phyloP scores from a whole-genome alignment of 2,113 vertebrate genomes.

The Cheirogaleus medius region DNA sequence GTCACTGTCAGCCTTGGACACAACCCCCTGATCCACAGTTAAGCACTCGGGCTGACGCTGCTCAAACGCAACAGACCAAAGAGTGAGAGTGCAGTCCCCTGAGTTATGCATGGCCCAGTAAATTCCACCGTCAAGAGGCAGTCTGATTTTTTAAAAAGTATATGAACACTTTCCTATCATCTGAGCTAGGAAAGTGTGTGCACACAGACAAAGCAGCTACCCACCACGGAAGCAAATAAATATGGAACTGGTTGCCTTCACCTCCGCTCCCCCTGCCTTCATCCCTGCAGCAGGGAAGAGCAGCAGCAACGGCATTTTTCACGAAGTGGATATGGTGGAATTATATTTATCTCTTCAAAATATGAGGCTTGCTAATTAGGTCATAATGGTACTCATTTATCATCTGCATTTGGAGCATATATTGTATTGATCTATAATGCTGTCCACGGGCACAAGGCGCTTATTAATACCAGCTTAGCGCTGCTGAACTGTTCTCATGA shows the following conservation, averaged over 20 bases:
- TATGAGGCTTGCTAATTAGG: slow-evolving; percentile 74
- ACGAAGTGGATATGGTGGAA: slow-evolving; percentile 55
- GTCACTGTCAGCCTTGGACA: not conserved
- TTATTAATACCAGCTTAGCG: slow-evolving; percentile 48
- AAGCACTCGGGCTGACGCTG: not conserved
- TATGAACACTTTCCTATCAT: not conserved
- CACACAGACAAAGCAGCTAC: slow-evolving; percentile 11
- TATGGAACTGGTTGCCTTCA: not conserved
- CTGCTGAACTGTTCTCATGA: not conserved
- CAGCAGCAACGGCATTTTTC: not conserved
- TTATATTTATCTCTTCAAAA: slow-evolving; percentile 74
- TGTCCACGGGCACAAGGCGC: not conserved
- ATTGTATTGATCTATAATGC: slow-evolving; percentile 55
- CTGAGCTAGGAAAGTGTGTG: not conserved
- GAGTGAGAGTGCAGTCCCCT: not conserved
- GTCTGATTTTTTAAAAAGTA: not conserved
- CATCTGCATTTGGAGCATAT: slow-evolving; percentile 36
- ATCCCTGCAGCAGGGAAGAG: not conserved
- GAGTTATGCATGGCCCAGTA: not conserved
- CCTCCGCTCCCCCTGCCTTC: not conserved
- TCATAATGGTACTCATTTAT: slow-evolving; percentile 66
- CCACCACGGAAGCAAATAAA: slow-evolving; percentile 23
- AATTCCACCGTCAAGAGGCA: not conserved
- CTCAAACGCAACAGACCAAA: not conserved
- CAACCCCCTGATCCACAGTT: not conserved